Evolutionary conservation across 2,888 invertebrate genomes (phyloP), one percentile per base, ranked within the genome.

Genomic region (Timandra comae): DNA sequence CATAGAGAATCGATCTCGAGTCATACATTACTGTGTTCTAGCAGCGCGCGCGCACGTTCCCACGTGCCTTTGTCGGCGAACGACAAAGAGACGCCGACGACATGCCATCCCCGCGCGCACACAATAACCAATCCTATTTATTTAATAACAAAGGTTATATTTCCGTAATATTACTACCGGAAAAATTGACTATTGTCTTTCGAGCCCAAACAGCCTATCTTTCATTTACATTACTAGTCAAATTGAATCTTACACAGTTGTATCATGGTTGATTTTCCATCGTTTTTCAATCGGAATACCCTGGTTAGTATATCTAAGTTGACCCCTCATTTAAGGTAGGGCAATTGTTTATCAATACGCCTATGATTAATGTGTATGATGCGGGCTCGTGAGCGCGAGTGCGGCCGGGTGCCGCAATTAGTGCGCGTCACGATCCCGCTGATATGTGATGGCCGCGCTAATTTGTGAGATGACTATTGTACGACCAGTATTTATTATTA

Each of bases 311-410:
- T 58, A 59, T 52, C 56, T 54, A 48, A 53, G 63, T 62, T 82
- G 84, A 84, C 82, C 80, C 72, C 80, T 80, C 71, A 79, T 84
- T 80, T 80, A 80, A 84, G 81, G 68, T 77, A 74, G 78, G 74
- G 75, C 80, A 81, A 82, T 84, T 81, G 84, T 82, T 84, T 84
- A 82, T 85, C 79, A 80, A 81, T 81, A 78, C 61, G 64, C 52
- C 63, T 77, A 76, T 80, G 79, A 80, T 80, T 69, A 79, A 82
- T 80, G 80, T 68, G 60, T 61, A 58, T 63, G 68, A 65, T 67
- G 66, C 56, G 50, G 43, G 49, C 63, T 78, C 80, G 79, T 80
- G 82, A 78, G 59, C 69, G 63, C 49, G 51, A 53, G 63, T 56
- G 63, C 46, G 61, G 58, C 56, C 63, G 62, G 62, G 41, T 49